Evolutionary conservation across 2,113 vertebrate genomes (phyloP), one percentile per base, ranked within the genome.

Genomic region (Brachypodius melanocephalos): DNA sequence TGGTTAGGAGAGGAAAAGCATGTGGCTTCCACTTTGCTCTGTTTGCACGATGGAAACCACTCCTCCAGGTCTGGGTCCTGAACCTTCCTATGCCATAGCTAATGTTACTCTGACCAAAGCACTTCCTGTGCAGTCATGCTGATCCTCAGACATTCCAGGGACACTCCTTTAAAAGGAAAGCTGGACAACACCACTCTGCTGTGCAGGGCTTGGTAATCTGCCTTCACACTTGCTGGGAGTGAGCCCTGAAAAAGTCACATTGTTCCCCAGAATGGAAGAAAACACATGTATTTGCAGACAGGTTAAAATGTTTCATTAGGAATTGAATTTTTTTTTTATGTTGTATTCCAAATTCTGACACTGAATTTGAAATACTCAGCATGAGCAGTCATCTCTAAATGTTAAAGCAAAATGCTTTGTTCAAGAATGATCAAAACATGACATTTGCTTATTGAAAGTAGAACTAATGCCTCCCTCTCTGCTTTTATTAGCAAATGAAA

Each of bases 361-460:
- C 38, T 74, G 92, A 93, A 90, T 95, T 95, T 95, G 63, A 96
- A 95, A 86, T 77, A 80, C 72, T 89, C 93, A 92, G 91, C 91
- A 85, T 82, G 95, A 96, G 81, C 89, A 95, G 93, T 96, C 94
- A 89, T 93, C 69, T 93, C 77, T 92, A 97, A 96, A 93, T 95
- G 91, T 77, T 91, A 94, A 95, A 94, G 94, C 79, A 93, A 90
- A 96, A 95, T 59, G 88, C 95, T 94, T 95, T 94, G 94, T 96
- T 97, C 72, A 49, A 51, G 72, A 93, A 86, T 66, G 75, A 97
- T 97, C 95, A 96, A 97, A 97, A 96, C 93, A 97, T 93, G 95
- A 94, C 95, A 97, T 88, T 90, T 96, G 88, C 94, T 90, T 88
- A 84, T 93, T 97, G 85, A 94, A 95, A 66, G 85, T 31, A 94